phyloP scores from a whole-genome alignment of 2,113 vertebrate genomes.

The Petrocephalus zakoni region DNA sequence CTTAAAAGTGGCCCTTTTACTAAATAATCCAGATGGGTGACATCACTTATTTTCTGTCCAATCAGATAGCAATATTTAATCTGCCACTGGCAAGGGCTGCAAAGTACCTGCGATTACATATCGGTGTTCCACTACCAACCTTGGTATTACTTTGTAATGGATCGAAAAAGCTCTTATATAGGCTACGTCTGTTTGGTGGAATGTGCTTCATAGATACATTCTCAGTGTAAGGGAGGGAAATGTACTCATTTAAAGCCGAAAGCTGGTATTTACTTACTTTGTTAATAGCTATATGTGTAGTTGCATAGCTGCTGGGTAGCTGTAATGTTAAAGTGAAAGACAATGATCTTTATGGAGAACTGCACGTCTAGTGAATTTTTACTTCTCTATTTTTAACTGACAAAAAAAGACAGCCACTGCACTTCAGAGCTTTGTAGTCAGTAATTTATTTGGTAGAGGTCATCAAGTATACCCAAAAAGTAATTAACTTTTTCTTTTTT shows the following conservation, averaged over 20 bases:
- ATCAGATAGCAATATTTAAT: neutral
- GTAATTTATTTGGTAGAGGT: neutral
- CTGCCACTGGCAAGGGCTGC: neutral
- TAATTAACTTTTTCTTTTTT: neutral
- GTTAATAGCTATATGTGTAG: neutral
- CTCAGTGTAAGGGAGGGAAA: neutral
- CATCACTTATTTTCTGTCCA: neutral
- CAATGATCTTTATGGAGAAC: neutral
- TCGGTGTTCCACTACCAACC: too few relatives aligned
- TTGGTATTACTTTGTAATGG: too few relatives aligned
- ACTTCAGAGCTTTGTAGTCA: neutral
- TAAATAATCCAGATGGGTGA: neutral
- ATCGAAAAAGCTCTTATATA: neutral
- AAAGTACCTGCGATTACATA: neutral
- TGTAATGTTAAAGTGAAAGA: neutral
- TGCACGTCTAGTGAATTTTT: neutral
- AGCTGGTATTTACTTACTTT: neutral
- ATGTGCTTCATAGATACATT: neutral
- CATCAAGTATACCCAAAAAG: neutral
- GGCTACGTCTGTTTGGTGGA: neutral
- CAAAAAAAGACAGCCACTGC: conserved; percentile 2
- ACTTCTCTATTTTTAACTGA: neutral
- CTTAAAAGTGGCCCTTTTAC: neutral
- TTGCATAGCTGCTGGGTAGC: neutral
- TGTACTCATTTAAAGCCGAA: neutral